Evolutionary conservation across 2,797 vertebrate species (phyloP).

Genomic region (Sebastiscus tertius): DNA sequence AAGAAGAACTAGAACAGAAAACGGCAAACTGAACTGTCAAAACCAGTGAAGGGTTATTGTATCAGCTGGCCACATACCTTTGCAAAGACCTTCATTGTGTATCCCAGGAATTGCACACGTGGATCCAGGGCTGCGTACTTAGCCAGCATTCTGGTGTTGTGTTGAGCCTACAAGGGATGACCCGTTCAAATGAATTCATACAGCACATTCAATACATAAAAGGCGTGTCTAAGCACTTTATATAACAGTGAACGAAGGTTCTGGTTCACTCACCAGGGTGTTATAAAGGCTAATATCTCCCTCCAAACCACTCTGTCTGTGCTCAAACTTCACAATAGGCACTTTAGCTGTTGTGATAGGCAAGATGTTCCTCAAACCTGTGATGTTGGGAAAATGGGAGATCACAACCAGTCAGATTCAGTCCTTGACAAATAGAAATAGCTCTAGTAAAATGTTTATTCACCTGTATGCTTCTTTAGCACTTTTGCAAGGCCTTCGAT

Average conservation of each 20-base stretch:
- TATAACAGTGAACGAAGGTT: not conserved
- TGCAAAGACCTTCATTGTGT: slow-evolving; percentile 98
- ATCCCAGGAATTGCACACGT: slow-evolving; percentile 95
- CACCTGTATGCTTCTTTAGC: slow-evolving; percentile 96
- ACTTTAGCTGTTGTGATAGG: slow-evolving; percentile 99
- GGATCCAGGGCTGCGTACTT: slow-evolving; percentile 95
- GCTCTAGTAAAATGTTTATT: not conserved
- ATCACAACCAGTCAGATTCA: not conserved
- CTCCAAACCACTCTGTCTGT: slow-evolving; percentile 93
- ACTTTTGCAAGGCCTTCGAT: slow-evolving; percentile 97
- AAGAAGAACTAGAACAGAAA: not conserved
- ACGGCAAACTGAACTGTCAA: not conserved
- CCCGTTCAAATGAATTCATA: not conserved
- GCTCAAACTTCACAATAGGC: slow-evolving; percentile 99
- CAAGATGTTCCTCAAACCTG: slow-evolving; percentile 98
- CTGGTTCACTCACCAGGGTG: slow-evolving; percentile 88
- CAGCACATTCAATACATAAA: not conserved
- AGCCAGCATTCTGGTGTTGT: slow-evolving; percentile 97
- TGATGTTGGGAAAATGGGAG: not conserved
- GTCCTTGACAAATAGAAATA: not conserved
- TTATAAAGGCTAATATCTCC: slow-evolving; percentile 99
- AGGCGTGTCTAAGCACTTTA: not conserved
- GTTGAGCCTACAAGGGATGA: slow-evolving; percentile 88
- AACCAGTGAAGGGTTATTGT: not conserved
- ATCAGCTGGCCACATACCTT: slow-evolving; percentile 84